Evolutionary conservation across 1,140 invertebrate species (phyloP).

Genomic region (Aphelinus atriplicis): DNA sequence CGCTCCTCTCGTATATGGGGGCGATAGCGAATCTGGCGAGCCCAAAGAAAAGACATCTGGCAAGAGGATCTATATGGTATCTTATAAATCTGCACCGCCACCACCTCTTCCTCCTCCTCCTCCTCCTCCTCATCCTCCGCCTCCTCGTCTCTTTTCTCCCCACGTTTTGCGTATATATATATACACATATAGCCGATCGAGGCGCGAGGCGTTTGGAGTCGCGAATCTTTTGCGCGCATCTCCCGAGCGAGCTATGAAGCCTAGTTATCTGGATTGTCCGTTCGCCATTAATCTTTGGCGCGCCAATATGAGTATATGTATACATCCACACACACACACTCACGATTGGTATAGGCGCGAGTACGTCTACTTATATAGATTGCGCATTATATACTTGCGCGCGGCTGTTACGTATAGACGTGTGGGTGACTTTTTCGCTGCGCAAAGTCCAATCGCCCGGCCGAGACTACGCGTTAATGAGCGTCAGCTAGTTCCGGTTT

Average conservation of each 20-base stretch:
- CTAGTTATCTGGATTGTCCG: conserved; percentile 32
- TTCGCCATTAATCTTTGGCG: neutral
- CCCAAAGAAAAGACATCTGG: conserved; percentile 32
- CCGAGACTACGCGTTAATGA: no score
- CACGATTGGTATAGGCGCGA: no score
- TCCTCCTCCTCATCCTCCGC: no score
- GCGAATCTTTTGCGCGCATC: conserved; percentile 1
- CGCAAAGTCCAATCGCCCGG: no score
- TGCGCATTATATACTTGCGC: no score
- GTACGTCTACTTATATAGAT: no score
- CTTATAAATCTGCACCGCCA: conserved; percentile 36
- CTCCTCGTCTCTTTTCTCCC: neutral
- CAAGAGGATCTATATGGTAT: conserved; percentile 35
- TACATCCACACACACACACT: no score
- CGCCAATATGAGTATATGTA: no score
- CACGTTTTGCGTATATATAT: conserved; percentile 12
- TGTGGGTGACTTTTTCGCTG: no score
- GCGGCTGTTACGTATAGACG: no score
- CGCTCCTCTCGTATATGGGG: neutral
- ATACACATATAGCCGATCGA: no score
- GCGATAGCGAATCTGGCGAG: conserved; percentile 30
- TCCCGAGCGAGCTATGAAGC: conserved; percentile 1
- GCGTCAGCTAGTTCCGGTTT: no score
- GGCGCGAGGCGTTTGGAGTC: neutral
- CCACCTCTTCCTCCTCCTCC: neutral